phyloP scores from a whole-genome alignment of 2,113 vertebrate species.

The Pantherophis guttatus region DNA sequence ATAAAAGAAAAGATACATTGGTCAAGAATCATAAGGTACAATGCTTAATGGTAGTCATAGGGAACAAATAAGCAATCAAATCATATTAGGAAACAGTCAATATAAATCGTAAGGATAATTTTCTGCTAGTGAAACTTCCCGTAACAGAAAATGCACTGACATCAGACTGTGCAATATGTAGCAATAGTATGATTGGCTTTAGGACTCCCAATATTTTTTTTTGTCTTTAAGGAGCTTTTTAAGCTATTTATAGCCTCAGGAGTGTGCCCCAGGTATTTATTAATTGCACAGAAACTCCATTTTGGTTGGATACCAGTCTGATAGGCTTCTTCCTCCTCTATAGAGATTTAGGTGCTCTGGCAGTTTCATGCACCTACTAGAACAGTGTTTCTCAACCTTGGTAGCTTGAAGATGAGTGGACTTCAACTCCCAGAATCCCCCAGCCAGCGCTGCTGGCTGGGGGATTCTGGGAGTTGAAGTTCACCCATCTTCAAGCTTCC shows the following conservation, averaged over 20 bases:
- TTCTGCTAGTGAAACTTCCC: neutral
- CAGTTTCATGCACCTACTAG: neutral
- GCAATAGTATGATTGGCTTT: neutral
- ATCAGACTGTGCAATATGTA: neutral
- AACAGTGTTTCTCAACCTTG: neutral
- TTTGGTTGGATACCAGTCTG: neutral
- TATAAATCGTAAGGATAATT: neutral
- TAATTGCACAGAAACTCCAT: neutral
- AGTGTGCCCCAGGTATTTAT: neutral
- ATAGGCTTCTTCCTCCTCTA: neutral
- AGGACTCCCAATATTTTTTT: neutral
- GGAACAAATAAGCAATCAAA: too few relatives aligned
- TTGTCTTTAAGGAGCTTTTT: neutral
- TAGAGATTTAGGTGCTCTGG: neutral
- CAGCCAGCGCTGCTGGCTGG: too few relatives aligned
- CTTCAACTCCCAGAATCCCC: too few relatives aligned
- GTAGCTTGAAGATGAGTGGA: too few relatives aligned
- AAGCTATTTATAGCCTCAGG: neutral
- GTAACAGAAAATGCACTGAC: neutral
- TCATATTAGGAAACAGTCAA: too few relatives aligned
- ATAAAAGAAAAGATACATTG: too few relatives aligned
- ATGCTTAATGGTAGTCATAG: too few relatives aligned
- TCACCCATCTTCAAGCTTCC: too few relatives aligned
- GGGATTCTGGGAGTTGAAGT: too few relatives aligned
- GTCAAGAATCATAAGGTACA: too few relatives aligned